Base-by-base conservation (phyloP, 2,888 invertebrate species). In the Acleris emargana region DNA sequence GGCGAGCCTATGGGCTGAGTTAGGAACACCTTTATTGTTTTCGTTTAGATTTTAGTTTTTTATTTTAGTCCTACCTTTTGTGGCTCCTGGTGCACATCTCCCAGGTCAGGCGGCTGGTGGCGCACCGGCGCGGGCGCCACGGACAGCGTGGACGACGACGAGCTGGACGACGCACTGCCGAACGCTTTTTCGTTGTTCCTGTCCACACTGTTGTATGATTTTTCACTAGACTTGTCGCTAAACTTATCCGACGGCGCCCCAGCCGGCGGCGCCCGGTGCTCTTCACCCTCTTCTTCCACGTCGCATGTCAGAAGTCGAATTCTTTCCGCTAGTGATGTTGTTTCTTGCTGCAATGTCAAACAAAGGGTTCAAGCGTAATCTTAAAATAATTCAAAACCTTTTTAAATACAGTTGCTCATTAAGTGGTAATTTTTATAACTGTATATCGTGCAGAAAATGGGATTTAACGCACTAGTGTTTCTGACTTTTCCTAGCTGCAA, bases 251-350 rank as follows among this genome's bases (percentile, higher is more conserved):
- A 86, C 73, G 76, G 95, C 73, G 95, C 95, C 0, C 95, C 95
- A 0, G 95, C 94, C 0, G 96, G 95, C 68, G 95, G 95, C 0
- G 94, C 93, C 5, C 93, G 90, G 17, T 93, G 91, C 62, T 85
- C 88, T 16, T 93, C 93, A 0, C 85, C 81, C 5, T 94, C 94
- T 54, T 97, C 96, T 68, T 97, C 97, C 47, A 97, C 95, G 81
- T 97, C 96, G 79, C 97, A 97, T 1, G 97, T 98, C 57, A 98
- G 89, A 79, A 96, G 95, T 54, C 97, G 95, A 71, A 98, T 97
- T 69, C 97, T 94, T 78, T 98, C 98, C 64, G 97, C 96, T 47
- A 98, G 89, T 0, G 97, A 97, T 60, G 96, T 95, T 72, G 97
- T 96, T 75, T 94, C 94, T 80, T 95, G 88, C 85, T 84, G 72